Evolutionary conservation across 2,888 invertebrate species (phyloP).

Genomic region (Isoperla grammatica): DNA sequence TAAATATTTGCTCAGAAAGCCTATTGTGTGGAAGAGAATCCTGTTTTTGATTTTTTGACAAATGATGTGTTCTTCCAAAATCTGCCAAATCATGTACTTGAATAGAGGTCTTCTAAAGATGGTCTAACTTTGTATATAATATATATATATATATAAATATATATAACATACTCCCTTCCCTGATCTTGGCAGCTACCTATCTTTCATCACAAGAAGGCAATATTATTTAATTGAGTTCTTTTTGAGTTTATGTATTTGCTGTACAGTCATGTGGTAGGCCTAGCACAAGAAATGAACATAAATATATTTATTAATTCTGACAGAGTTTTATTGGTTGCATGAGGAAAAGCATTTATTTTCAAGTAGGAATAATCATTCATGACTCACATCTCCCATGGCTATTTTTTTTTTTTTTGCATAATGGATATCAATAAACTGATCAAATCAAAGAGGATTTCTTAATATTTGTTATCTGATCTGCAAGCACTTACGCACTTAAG

Average conservation of each 20-base stretch:
- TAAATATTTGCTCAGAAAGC: not conserved
- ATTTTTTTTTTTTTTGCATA: too few relatives aligned
- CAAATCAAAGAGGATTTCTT: not conserved
- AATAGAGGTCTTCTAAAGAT: conserved; percentile 11
- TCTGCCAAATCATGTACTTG: conserved; percentile 23
- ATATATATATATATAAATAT: not conserved
- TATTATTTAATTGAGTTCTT: conserved; percentile 7
- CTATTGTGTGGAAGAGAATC: too few relatives aligned
- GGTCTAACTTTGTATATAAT: conserved; percentile 9
- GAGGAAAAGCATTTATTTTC: too few relatives aligned
- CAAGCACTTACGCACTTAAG: too few relatives aligned
- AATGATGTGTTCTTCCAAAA: conserved; percentile 23
- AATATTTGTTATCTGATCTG: too few relatives aligned
- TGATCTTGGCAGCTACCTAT: not conserved
- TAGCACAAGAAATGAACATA: not conserved
- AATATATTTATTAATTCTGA: conserved; percentile 22
- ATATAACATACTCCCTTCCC: not conserved
- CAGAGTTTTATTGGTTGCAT: conserved; percentile 9
- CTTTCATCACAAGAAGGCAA: conserved; percentile 10
- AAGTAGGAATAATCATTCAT: too few relatives aligned
- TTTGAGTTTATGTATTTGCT: conserved; percentile 17
- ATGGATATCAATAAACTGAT: conserved; percentile 1
- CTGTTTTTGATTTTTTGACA: not conserved
- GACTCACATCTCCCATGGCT: too few relatives aligned
- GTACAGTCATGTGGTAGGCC: conserved; percentile 11